These are phyloP conservation scores for Chascanopsetta lugubris DNA, from an alignment of 2,113 vertebrate genomes.

Conservation along the genomic window DNA sequence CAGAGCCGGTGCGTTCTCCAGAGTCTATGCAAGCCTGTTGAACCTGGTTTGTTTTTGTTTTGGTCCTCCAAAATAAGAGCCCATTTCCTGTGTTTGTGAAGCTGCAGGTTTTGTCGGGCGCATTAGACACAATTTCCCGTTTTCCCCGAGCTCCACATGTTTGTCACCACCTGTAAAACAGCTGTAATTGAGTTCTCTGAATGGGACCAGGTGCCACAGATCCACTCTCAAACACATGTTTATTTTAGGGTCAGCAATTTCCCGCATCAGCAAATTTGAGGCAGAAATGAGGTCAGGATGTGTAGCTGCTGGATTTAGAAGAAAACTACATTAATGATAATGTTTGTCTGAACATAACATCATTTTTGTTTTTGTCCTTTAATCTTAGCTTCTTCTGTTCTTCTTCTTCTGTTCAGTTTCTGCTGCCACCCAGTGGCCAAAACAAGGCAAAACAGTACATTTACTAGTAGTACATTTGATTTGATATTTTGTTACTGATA, in stretches of 20 bases:
- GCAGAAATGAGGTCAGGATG: background rate
- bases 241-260: background rate
- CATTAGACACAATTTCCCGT: constrained; percentile 59
- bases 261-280: background rate
- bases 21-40: too few relatives aligned
- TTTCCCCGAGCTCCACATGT: constrained; percentile 21
- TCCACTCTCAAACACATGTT: too few relatives aligned
- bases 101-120: constrained; percentile 34
- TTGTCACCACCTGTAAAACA: background rate
- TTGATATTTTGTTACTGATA: too few relatives aligned
- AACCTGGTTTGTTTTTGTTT: constrained; percentile 4
- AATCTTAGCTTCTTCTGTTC: too few relatives aligned
- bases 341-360: too few relatives aligned
- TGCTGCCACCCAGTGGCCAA: constrained; percentile 36
- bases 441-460: background rate
- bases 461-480: too few relatives aligned
- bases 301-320: background rate
- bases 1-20: too few relatives aligned
- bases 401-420: too few relatives aligned
- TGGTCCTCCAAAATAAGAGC: constrained; percentile 3
- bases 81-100: constrained; percentile 66
- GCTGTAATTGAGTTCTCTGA: constrained; percentile 17
- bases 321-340: background rate
- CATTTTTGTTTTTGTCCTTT: too few relatives aligned
- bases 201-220: background rate